Evolutionary conservation across 1,140 invertebrate species (phyloP).

Genomic region (Araneus ventricosus): DNA sequence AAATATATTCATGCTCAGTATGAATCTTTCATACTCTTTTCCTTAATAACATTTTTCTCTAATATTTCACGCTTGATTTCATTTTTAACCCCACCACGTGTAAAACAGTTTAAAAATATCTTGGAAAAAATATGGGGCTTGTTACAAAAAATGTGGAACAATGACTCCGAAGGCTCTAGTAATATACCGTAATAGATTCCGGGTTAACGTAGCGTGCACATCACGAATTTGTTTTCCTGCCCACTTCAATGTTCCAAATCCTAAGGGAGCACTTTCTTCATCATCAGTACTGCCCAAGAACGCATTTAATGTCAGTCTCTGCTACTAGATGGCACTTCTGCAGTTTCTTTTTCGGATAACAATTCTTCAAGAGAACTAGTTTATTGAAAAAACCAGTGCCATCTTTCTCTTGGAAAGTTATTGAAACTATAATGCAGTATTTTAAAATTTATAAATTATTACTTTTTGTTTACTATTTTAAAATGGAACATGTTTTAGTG

Average conservation of each 20-base stretch:
- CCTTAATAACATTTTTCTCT: not conserved
- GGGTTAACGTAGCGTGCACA: conserved; percentile 18
- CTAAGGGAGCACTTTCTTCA: not conserved
- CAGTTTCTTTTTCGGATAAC: not conserved
- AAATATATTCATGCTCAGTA: not conserved
- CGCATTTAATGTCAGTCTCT: not conserved
- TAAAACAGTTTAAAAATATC: not conserved
- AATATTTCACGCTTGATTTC: conserved; percentile 16
- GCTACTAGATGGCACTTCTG: not conserved
- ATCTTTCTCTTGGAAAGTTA: not conserved
- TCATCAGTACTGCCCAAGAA: not conserved
- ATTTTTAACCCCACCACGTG: not conserved
- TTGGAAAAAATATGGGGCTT: not conserved
- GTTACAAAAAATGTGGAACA: not conserved
- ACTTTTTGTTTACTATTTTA: too few relatives aligned
- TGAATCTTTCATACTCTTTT: not conserved
- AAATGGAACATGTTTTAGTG: too few relatives aligned
- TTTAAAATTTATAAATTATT: too few relatives aligned
- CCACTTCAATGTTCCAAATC: not conserved
- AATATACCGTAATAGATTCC: conserved; percentile 21
- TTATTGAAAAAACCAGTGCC: not conserved
- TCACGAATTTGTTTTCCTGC: conserved; percentile 30
- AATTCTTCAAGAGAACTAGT: not conserved
- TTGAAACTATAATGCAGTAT: too few relatives aligned
- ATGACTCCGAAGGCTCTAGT: not conserved